Evolutionary conservation across 2,797 vertebrate genomes (phyloP).

Genomic region (Scolopax rusticola): DNA sequence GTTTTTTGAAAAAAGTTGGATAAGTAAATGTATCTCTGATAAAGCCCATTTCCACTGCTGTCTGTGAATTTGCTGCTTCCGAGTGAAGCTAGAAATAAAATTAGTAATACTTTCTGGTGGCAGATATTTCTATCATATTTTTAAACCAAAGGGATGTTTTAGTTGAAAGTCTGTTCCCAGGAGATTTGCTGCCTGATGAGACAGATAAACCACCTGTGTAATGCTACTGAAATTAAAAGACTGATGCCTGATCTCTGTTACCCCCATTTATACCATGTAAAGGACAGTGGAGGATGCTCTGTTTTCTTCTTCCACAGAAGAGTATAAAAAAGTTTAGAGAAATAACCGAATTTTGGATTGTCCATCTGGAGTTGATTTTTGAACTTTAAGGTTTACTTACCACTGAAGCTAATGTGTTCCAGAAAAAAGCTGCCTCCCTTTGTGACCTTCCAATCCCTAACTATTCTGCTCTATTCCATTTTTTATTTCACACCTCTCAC

Average conservation of each 20-base stretch:
- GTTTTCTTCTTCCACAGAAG: neutral
- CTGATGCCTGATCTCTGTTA: neutral
- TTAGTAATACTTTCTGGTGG: neutral
- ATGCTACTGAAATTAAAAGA: neutral
- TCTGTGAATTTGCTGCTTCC: neutral
- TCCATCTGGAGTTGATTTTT: slow-evolving; percentile 22
- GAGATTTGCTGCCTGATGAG: neutral
- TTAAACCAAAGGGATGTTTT: neutral
- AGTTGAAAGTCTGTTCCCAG: neutral
- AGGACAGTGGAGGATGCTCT: neutral
- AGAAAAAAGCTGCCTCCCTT: slow-evolving; percentile 5
- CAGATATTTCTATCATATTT: neutral
- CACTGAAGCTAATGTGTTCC: neutral
- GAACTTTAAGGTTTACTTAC: slow-evolving; percentile 2
- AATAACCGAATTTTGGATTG: neutral
- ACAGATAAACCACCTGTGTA: neutral
- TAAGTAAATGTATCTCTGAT: neutral
- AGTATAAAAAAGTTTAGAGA: neutral
- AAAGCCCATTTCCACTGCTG: neutral
- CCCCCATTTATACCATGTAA: neutral
- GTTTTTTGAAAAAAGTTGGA: neutral
- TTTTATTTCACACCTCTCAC: slow-evolving; percentile 51
- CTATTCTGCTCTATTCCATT: slow-evolving; percentile 20
- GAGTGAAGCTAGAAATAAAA: neutral
- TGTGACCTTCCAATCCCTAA: slow-evolving; percentile 21